Percentiles rank a stretch among this genome's conserved stretches.
Conservation (phyloP, 2,797 vertebrate genomes). For the Sebastes melanostomus region DNA sequence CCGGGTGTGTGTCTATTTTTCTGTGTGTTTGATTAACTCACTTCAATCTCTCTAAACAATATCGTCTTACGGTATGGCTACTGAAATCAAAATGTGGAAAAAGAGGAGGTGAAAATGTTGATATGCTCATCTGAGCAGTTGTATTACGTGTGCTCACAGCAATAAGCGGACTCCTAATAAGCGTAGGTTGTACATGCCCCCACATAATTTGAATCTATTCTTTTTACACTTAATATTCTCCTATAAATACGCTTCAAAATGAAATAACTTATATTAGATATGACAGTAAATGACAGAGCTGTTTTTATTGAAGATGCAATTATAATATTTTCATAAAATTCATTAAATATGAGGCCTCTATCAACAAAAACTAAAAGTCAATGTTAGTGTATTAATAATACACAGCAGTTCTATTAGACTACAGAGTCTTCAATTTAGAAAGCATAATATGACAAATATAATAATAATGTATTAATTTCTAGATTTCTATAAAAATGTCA, state of each 20-base stretch:
- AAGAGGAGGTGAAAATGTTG: neutral
- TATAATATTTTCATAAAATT: neutral
- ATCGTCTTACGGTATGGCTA: neutral
- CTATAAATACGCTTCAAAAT: neutral
- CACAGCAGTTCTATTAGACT: neutral
- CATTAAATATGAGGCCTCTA: neutral
- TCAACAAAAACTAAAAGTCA: no score
- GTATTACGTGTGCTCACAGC: neutral
- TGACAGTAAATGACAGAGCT: no score
- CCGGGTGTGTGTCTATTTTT: neutral
- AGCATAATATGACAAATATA: neutral
- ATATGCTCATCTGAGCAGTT: neutral
- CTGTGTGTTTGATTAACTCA: neutral
- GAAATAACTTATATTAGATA: neutral
- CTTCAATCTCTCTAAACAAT: neutral
- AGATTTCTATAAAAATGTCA: neutral
- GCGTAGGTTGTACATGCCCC: neutral
- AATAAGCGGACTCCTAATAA: neutral
- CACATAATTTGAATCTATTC: fast-evolving
- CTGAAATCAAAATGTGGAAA: neutral
- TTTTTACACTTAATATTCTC: neutral
- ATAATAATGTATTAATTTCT: neutral
- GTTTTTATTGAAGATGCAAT: neutral
- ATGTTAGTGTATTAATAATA: neutral
- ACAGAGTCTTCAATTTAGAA: neutral